Base-by-base conservation (phyloP, 2,797 vertebrate species). In the Euthynnus affinis region DNA sequence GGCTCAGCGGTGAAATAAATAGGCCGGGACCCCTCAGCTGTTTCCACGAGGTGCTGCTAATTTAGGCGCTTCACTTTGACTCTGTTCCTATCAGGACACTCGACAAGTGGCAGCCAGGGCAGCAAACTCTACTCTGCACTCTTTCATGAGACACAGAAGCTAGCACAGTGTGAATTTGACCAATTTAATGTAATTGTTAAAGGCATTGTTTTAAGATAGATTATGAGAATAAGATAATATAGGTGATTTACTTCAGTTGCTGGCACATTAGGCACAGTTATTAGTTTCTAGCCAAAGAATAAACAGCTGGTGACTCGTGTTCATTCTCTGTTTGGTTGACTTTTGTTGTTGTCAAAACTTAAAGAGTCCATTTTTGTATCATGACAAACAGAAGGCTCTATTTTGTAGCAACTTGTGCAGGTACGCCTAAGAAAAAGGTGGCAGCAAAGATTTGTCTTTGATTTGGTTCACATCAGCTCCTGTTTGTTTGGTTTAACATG, bases 1-100 rank as follows among this genome's bases (percentile, higher is more conserved):
- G 83, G 83, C 88, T 88, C 65, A 82, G 83, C 6, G 15, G 84
- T 82, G 93, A 91, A 94, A 95, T 94, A 94, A 95, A 95, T 95
- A 94, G 93, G 82, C 85, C 51, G 89, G 87, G 83, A 90, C 88
- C 86, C 91, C 92, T 94, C 95, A 95, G 95, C 95, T 96, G 95
- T 96, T 93, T 93, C 90, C 83, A 91, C 81, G 80, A 92, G 87
- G 89, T 86, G 93, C 82, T 92, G 91, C 95, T 96, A 96, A 94
- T 94, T 95, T 95, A 87, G 88, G 94, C 86, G 6, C 84, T 75
- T 83, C 88, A 78, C 83, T 88, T 73, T 78, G 78, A 89, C 90
- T 80, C 71, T 63, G 81, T 71, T 89, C 80, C 80, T 89, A 85
- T 93, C 88, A 86, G 86, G 60, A 82, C 78, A 76, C 71, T 57